A percentile compares a stretch with the other conserved stretches of the same genome.
These are phyloP conservation scores for Drosophila diplacantha DNA, from an alignment of 2,888 invertebrate species.

Conservation along the genomic window DNA sequence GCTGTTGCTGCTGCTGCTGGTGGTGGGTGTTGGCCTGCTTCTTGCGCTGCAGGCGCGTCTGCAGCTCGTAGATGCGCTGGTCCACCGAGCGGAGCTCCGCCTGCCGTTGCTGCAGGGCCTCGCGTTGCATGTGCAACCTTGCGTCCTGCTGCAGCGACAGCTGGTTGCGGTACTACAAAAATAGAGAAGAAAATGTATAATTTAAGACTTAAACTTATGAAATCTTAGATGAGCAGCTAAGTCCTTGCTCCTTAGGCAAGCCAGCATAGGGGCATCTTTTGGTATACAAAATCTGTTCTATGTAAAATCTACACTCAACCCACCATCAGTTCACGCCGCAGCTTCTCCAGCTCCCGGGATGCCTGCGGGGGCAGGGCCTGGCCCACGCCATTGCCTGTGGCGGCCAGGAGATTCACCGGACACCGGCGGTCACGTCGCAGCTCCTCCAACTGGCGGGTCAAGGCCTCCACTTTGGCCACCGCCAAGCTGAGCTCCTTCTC, in stretches of 20 bases:
- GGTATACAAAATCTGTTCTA: background rate
- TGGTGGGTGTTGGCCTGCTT: constrained; percentile 81
- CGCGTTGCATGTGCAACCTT: constrained; percentile 91
- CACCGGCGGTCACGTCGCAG: constrained; percentile 84
- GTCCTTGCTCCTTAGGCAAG: background rate
- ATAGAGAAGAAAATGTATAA: constrained; percentile 3
- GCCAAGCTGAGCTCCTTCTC: constrained; percentile 97
- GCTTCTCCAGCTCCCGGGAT: constrained; percentile 93
- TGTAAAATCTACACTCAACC: constrained; percentile 52
- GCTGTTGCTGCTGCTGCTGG: constrained; percentile 66
- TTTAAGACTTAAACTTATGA: background rate
- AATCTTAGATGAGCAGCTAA: background rate
- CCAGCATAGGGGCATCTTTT: background rate
- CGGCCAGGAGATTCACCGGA: constrained; percentile 78
- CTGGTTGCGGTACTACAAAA: constrained; percentile 92
- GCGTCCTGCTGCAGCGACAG: constrained; percentile 96
- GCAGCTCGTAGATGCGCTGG: constrained; percentile 94
- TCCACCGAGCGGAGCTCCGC: constrained; percentile 96
- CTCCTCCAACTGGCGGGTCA: constrained; percentile 96
- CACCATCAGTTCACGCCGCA: constrained; percentile 94
- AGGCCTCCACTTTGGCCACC: constrained; percentile 97
- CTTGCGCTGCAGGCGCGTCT: constrained; percentile 92
- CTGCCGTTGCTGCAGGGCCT: constrained; percentile 91
- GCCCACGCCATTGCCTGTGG: constrained; percentile 63
- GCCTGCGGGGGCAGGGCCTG: constrained; percentile 84